A percentile compares a stretch with the other conserved stretches of the same genome.
Conservation (phyloP, 1,140 invertebrate genomes). For the Neodiprion fabricii region DNA sequence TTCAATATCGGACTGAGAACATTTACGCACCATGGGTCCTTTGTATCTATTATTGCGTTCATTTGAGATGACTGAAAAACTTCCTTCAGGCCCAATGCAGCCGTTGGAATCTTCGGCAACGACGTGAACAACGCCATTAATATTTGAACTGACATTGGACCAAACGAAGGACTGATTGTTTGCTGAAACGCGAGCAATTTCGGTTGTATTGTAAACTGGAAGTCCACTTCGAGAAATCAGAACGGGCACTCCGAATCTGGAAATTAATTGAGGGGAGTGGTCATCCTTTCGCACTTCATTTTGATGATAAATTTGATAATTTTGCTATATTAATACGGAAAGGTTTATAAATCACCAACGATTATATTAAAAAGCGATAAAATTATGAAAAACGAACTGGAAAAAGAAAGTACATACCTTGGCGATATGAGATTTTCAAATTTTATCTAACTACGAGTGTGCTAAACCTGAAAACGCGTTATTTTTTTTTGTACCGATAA, state of each 20-base stretch:
- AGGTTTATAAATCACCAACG: too few relatives aligned
- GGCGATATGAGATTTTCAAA: too few relatives aligned
- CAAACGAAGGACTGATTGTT: constrained; percentile 34
- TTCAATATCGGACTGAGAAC: neutral
- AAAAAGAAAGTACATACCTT: too few relatives aligned
- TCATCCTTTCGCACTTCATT: too few relatives aligned
- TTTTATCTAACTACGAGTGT: too few relatives aligned
- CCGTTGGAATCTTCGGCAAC: constrained; percentile 36
- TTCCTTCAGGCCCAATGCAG: constrained; percentile 41
- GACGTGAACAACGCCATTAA: constrained; percentile 42
- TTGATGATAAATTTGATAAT: too few relatives aligned
- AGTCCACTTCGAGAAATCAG: constrained; percentile 43
- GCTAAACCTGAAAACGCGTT: too few relatives aligned
- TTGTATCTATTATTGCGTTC: neutral
- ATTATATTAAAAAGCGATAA: too few relatives aligned
- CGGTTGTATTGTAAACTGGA: constrained; percentile 46
- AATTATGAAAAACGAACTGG: too few relatives aligned
- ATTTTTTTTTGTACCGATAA: too few relatives aligned
- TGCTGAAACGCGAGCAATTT: constrained; percentile 35
- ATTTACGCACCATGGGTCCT: constrained; percentile 30
- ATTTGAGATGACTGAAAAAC: constrained; percentile 26
- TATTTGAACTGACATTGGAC: constrained; percentile 18
- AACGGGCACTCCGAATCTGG: constrained; percentile 43
- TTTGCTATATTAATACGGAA: too few relatives aligned
- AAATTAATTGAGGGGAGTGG: constrained; percentile 17